phyloP scores from a whole-genome alignment of 2,888 invertebrate species.

The Diadegma fenestrale region DNA sequence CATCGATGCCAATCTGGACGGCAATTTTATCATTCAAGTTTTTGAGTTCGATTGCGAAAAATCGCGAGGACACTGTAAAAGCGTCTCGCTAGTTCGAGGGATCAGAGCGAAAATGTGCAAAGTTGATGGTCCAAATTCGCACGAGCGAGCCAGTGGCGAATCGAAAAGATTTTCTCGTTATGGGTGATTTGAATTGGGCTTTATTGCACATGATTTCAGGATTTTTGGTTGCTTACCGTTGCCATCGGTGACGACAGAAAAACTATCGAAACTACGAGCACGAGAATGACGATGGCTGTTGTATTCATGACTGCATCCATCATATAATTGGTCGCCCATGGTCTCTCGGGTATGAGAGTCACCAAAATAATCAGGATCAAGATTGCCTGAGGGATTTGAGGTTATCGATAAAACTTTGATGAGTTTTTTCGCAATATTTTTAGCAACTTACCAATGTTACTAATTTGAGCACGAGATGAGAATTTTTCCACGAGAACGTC shows the following conservation, averaged over 20 bases:
- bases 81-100: too few species aligned
- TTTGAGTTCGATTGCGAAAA: background rate
- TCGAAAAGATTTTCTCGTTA: too few species aligned
- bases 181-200: background rate
- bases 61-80: too few species aligned
- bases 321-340: slow-evolving; percentile 35
- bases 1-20: background rate
- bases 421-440: background rate
- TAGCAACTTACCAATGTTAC: slow-evolving; percentile 60
- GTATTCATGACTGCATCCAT: slow-evolving; percentile 56
- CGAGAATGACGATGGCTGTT: slow-evolving; percentile 53
- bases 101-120: too few species aligned
- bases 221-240: slow-evolving; percentile 27
- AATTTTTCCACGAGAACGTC: slow-evolving; percentile 54
- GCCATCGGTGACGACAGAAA: slow-evolving; percentile 49
- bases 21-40: background rate
- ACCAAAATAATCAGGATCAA: slow-evolving; percentile 48
- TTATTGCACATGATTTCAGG: background rate
- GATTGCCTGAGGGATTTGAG: slow-evolving; percentile 48
- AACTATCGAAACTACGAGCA: slow-evolving; percentile 47
- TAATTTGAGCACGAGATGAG: slow-evolving; percentile 69
- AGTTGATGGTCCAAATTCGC: too few species aligned
- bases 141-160: too few species aligned
- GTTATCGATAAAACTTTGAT: background rate
- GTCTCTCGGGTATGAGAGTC: slow-evolving; percentile 44